These are phyloP conservation scores for Tachyglossus aculeatus DNA, from an alignment of 2,797 vertebrate genomes.

Conservation along the genomic window DNA sequence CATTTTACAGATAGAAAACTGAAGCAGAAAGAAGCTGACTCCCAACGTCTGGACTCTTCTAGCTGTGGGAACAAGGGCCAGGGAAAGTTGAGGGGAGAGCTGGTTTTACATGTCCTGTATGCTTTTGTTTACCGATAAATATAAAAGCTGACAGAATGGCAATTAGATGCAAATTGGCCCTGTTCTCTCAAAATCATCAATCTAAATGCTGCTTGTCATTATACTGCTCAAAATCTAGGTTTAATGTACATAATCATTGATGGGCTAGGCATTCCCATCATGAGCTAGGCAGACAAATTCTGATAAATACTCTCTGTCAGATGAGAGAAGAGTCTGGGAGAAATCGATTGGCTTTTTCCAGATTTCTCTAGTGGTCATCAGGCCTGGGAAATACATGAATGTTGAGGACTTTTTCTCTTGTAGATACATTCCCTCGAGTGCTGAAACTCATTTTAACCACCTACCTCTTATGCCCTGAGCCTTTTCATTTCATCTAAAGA, in stretches of 20 bases:
- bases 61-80: too few relatives aligned
- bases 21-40: too few relatives aligned
- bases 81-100: too few relatives aligned
- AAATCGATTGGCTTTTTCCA: too few relatives aligned
- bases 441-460: background rate
- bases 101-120: too few relatives aligned
- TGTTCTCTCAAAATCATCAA: background rate
- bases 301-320: background rate
- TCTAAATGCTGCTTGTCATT: background rate
- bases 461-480: background rate
- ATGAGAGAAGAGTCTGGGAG: too few relatives aligned
- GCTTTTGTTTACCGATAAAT: background rate
- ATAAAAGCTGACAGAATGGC: background rate
- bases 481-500: slow-evolving; percentile 23
- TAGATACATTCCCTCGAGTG: too few relatives aligned
- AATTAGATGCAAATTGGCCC: background rate
- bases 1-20: too few relatives aligned
- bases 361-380: too few relatives aligned
- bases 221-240: background rate
- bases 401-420: too few relatives aligned
- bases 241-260: background rate
- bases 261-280: background rate
- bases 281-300: background rate
- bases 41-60: too few relatives aligned
- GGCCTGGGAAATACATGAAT: too few relatives aligned